Conservation (phyloP, 2,113 vertebrate species). For the Echinops telfairi region DNA sequence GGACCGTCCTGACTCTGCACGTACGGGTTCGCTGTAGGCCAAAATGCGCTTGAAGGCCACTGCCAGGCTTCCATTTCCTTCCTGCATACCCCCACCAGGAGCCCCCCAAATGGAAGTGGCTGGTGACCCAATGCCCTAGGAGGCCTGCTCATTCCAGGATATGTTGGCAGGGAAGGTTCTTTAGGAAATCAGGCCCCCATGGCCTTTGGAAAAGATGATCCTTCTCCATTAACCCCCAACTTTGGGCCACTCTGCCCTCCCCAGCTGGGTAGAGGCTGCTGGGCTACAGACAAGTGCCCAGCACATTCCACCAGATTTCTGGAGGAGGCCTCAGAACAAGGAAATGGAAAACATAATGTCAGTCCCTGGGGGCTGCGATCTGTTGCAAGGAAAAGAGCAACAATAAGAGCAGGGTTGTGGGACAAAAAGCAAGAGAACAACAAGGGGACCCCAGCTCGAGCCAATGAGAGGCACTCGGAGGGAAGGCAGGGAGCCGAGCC, state of each 20-base stretch:
- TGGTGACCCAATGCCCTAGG: background rate
- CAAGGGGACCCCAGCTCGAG: background rate
- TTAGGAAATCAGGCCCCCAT: background rate
- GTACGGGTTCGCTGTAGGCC: background rate
- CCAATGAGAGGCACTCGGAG: background rate
- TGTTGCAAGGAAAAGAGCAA: background rate
- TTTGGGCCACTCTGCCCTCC: background rate
- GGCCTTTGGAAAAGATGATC: background rate
- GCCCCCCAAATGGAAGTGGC: background rate
- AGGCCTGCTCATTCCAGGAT: background rate
- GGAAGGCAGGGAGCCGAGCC: background rate
- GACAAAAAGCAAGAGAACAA: background rate
- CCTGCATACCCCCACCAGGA: too few relatives aligned
- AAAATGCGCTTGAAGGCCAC: background rate
- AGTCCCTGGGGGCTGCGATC: background rate
- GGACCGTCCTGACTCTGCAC: background rate
- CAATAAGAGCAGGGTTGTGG: background rate
- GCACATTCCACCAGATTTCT: background rate
- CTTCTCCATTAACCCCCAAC: rapidly evolving
- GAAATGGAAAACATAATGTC: background rate
- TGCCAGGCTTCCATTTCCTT: too few relatives aligned
- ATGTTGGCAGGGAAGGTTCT: background rate
- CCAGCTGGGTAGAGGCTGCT: too few relatives aligned
- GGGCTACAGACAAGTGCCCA: background rate
- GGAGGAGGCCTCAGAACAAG: background rate